Evolutionary conservation across 2,113 vertebrate species (phyloP).

Genomic region (Xiphophorus couchianus): DNA sequence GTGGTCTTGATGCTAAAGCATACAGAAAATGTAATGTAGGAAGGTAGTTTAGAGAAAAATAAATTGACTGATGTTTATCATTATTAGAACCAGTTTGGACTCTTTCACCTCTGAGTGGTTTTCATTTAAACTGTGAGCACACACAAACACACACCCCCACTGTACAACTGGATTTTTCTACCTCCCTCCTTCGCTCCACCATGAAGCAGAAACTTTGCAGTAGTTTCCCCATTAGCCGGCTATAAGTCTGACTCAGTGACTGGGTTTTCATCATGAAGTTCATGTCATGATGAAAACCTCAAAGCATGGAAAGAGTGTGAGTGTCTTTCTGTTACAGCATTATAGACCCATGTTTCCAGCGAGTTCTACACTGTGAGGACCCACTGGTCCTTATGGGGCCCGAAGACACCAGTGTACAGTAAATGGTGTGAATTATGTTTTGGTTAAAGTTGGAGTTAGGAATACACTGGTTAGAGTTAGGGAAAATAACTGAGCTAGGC

Average conservation of each 20-base stretch:
- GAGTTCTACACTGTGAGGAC: no score
- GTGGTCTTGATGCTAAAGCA: no score
- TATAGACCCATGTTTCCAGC: no score
- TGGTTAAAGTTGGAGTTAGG: slow-evolving; percentile 10
- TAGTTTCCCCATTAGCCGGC: slow-evolving; percentile 56
- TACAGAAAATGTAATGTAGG: no score
- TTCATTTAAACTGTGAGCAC: slow-evolving; percentile 14
- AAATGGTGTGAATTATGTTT: no score
- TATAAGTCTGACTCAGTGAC: slow-evolving; percentile 57
- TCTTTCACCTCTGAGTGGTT: background rate
- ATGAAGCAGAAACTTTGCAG: slow-evolving; percentile 35
- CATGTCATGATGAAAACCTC: slow-evolving; percentile 33
- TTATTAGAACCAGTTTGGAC: background rate
- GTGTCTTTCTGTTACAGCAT: slow-evolving; percentile 2
- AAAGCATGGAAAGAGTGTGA: slow-evolving; percentile 26
- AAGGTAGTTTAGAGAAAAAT: no score
- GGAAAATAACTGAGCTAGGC: no score
- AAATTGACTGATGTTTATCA: no score
- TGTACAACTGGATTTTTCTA: slow-evolving; percentile 53
- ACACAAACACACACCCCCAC: background rate
- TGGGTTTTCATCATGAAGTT: slow-evolving; percentile 32
- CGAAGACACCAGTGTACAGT: no score
- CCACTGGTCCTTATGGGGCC: no score
- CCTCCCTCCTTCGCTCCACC: slow-evolving; percentile 28
- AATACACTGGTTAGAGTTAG: no score